These are phyloP conservation scores for Antedon mediterranea DNA, from an alignment of 53 echinoderm and acorn worm genomes.

Conservation along the genomic window DNA sequence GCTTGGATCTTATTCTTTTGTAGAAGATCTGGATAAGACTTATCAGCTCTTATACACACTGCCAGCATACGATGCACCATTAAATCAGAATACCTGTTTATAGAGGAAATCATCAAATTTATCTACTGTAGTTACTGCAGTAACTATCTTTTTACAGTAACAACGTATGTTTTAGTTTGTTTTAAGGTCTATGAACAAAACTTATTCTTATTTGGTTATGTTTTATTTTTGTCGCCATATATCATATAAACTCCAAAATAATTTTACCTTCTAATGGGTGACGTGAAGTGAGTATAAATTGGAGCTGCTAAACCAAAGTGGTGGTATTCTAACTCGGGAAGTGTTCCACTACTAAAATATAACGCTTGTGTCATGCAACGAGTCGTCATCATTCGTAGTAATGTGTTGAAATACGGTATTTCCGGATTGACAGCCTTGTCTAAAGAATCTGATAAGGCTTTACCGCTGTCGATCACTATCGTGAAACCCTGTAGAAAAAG, in stretches of 20 bases:
- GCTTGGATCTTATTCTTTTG: constrained; percentile 62
- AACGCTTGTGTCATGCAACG: constrained; percentile 93
- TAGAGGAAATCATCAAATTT: too few relatives aligned
- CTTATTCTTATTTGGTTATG: too few relatives aligned
- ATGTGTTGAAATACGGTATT: constrained; percentile 71
- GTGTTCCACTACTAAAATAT: constrained; percentile 90
- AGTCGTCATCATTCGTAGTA: constrained; percentile 91
- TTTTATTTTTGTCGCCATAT: too few relatives aligned
- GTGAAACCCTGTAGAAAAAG: constrained; percentile 38
- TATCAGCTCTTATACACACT: constrained; percentile 57
- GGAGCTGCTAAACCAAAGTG: constrained; percentile 92
- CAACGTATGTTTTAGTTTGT: too few relatives aligned
- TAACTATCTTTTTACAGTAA: too few relatives aligned
- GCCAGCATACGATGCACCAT: constrained; percentile 89
- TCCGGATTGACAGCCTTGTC: constrained; percentile 57
- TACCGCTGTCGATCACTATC: constrained; percentile 65
- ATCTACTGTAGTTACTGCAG: too few relatives aligned
- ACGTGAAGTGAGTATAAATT: constrained; percentile 97
- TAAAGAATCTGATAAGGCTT: constrained; percentile 59
- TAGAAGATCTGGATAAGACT: constrained; percentile 59
- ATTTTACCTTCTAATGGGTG: constrained; percentile 86
- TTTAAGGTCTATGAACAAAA: too few relatives aligned
- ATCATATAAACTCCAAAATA: too few relatives aligned
- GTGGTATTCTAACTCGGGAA: constrained; percentile 61
- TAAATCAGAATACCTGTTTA: constrained; percentile 74